Evolutionary conservation across 2,888 invertebrate genomes (phyloP).

Genomic region (Folsomia manolachei): DNA sequence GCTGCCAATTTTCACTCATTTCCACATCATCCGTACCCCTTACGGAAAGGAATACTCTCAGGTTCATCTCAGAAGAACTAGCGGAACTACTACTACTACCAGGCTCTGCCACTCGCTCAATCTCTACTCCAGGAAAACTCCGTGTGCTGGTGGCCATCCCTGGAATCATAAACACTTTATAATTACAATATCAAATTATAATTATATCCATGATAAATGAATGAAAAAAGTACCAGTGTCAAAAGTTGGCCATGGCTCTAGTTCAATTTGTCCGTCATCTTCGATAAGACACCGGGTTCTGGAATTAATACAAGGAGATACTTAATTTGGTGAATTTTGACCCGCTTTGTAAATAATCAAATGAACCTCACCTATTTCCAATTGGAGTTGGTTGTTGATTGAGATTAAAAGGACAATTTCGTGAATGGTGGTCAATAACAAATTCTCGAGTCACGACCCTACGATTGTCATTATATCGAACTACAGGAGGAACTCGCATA

Average conservation of each 20-base stretch:
- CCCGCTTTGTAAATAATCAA: too few species aligned
- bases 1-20: conserved; percentile 9
- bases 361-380: too few species aligned
- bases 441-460: background rate
- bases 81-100: background rate
- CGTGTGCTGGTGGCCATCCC: conserved; percentile 34
- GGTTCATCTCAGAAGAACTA: background rate
- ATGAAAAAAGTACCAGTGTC: too few species aligned
- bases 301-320: too few species aligned
- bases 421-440: conserved; percentile 27
- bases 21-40: background rate
- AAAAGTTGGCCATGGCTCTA: conserved; percentile 42
- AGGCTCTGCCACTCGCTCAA: conserved; percentile 2
- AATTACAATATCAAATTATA: too few species aligned
- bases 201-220: too few species aligned
- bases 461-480: background rate
- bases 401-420: conserved; percentile 44
- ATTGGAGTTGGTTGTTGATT: background rate
- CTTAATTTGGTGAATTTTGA: too few species aligned
- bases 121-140: conserved; percentile 33
- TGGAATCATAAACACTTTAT: too few species aligned
- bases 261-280: conserved; percentile 2
- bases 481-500: conserved; percentile 1
- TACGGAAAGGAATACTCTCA: conserved; percentile 2
- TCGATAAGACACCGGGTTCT: conserved; percentile 5